These are phyloP conservation scores for Uropetala carovei DNA, from an alignment of 2,888 invertebrate genomes.

Conservation along the genomic window DNA sequence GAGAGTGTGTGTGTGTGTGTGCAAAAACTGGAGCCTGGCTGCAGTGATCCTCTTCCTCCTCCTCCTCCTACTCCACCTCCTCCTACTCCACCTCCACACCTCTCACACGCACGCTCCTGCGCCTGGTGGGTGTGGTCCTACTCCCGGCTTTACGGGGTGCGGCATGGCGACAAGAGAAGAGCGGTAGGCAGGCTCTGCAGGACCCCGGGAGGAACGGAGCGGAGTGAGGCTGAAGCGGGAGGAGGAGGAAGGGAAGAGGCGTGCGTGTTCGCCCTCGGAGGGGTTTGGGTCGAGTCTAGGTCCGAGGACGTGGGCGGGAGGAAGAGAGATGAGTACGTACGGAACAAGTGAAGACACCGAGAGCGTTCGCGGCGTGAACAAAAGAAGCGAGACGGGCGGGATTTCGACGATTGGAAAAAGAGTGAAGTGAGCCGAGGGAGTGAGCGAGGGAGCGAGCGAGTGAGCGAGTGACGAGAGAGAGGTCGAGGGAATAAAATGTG, in stretches of 20 bases:
- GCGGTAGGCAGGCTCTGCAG: not conserved
- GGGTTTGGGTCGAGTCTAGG: not conserved
- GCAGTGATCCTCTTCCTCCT: conserved; percentile 49
- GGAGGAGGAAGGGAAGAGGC: not conserved
- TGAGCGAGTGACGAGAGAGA: not conserved
- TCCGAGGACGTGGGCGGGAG: conserved; percentile 1
- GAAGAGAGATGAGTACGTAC: not conserved
- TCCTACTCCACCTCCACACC: not conserved
- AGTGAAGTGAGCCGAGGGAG: not conserved
- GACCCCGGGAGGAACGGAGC: conserved; percentile 29
- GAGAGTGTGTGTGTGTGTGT: not conserved
- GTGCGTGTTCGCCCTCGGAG: not conserved
- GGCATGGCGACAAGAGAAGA: conserved; percentile 33
- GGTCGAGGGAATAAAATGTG: not conserved
- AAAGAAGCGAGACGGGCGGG: not conserved
- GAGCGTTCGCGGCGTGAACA: conserved; percentile 13
- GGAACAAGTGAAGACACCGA: conserved; percentile 1
- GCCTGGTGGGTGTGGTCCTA: conserved; percentile 57
- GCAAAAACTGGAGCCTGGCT: conserved; percentile 53
- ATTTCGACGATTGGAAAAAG: not conserved
- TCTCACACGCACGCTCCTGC: conserved; percentile 43
- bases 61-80: not conserved
- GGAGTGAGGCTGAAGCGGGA: not conserved
- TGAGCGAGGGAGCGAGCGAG: not conserved
- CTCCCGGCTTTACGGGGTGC: conserved; percentile 24